phyloP scores from a whole-genome alignment of 2,888 invertebrate species.

The Micoletzkya japonica region DNA sequence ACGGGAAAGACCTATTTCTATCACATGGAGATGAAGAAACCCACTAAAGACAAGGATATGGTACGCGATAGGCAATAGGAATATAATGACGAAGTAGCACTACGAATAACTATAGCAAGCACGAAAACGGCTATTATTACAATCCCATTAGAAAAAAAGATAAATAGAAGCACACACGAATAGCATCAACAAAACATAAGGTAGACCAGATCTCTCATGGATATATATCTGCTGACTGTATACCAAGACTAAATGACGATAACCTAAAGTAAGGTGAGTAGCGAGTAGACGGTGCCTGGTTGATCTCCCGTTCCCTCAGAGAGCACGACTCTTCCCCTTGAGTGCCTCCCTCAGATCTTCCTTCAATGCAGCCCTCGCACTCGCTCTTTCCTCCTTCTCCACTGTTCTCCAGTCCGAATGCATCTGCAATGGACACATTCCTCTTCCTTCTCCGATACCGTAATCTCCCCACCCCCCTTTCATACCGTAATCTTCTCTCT shows the following conservation, averaged over 20 bases:
- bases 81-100: too few relatives aligned
- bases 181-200: too few relatives aligned
- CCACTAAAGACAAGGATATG: too few relatives aligned
- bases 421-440: slow-evolving; percentile 43
- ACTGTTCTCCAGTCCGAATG: slow-evolving; percentile 50
- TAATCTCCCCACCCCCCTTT: neutral
- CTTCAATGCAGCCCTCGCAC: slow-evolving; percentile 50
- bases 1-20: too few relatives aligned
- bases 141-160: too few relatives aligned
- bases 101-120: too few relatives aligned
- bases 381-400: slow-evolving; percentile 51
- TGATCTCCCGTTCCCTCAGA: slow-evolving; percentile 8
- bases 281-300: neutral
- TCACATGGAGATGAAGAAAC: too few relatives aligned
- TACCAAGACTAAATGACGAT: neutral
- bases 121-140: too few relatives aligned
- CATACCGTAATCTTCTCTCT: neutral
- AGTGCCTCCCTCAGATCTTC: slow-evolving; percentile 51
- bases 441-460: neutral
- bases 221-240: too few relatives aligned
- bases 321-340: slow-evolving; percentile 40
- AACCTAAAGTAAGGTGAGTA: neutral
- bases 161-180: too few relatives aligned
- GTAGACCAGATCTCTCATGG: too few relatives aligned
- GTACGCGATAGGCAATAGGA: too few relatives aligned